Base-by-base conservation (phyloP, 2,113 vertebrate genomes). In the Hyperopisus bebe region DNA sequence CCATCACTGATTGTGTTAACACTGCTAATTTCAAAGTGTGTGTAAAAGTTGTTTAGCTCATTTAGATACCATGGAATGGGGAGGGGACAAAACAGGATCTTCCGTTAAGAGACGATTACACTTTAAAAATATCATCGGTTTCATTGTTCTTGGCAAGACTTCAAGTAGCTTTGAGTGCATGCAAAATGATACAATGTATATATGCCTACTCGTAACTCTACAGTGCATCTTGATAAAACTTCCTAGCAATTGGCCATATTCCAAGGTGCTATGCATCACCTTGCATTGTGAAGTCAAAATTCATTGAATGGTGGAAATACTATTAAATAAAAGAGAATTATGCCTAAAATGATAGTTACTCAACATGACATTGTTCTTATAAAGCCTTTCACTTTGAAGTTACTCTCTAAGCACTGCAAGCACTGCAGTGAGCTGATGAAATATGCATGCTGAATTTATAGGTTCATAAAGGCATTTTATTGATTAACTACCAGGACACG, bases 91-190 rank as follows among this genome's bases (percentile, higher is more conserved):
- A 80, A 15, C 46, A 44, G 27, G 31, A 39, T 44, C 47, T 42
- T 19, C 0, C n/a, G 9, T 15, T n/a, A 42, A 83, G 5, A n/a
- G 4, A 66, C 0, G 11, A 50, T 5, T 58, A 35, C 31, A 87
- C 13, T 21, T 10, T 2, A 2, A 39, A 39, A 53, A 51, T 19
- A 44, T 15, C 13, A 77, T 77, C 11, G 5, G 74, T 19, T 82
- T 51, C 55, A n/a, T 55, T 89, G 80, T 89, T 55, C 48, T 89
- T 89, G 74, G 88, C 27, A 53, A 80, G 6, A 21, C 66, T 53
- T 39, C 86, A 19, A 53, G 88, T 89, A 35, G 48, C 74, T 77
- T 82, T 89, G 46, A 24, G 19, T 9, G 5, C 17, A 24, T 5
- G 31, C 48, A 19, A 42, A 89, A 89, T 31, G 8, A 89, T 51